phyloP scores from a whole-genome alignment of 2,888 invertebrate species.

The Hymenopus coronatus region DNA sequence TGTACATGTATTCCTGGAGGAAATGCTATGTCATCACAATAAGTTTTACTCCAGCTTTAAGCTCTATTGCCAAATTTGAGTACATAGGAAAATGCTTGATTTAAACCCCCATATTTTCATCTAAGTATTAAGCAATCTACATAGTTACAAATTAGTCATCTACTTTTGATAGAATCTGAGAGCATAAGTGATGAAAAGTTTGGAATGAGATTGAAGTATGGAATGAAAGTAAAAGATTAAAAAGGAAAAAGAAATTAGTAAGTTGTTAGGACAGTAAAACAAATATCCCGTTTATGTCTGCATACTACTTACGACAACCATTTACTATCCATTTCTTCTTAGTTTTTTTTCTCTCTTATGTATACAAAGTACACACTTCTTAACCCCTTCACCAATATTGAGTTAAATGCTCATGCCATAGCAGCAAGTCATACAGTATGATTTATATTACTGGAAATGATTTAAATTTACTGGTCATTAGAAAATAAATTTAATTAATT shows the following conservation, averaged over 20 bases:
- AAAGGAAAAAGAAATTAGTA: not conserved
- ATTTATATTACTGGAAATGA: too few species aligned
- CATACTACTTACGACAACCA: not conserved
- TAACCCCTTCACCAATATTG: too few species aligned
- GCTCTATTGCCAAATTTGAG: not conserved
- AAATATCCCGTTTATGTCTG: not conserved
- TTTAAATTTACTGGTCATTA: too few species aligned
- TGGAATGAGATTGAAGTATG: not conserved
- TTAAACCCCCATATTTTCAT: not conserved
- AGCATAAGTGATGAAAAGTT: not conserved
- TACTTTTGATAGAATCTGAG: not conserved
- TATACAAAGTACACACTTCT: too few species aligned
- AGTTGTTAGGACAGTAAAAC: not conserved
- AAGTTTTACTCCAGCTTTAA: not conserved
- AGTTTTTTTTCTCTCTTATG: not conserved
- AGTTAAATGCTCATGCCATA: too few species aligned
- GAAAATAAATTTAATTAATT: too few species aligned
- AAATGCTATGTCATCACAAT: not conserved
- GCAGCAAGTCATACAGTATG: too few species aligned
- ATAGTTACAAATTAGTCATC: not conserved
- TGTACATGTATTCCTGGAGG: not conserved
- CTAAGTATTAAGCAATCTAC: not conserved
- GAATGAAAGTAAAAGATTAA: not conserved
- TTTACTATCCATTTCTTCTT: not conserved
- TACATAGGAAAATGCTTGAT: not conserved